phyloP scores from a whole-genome alignment of 2,113 vertebrate species.

The Bettongia penicillata region DNA sequence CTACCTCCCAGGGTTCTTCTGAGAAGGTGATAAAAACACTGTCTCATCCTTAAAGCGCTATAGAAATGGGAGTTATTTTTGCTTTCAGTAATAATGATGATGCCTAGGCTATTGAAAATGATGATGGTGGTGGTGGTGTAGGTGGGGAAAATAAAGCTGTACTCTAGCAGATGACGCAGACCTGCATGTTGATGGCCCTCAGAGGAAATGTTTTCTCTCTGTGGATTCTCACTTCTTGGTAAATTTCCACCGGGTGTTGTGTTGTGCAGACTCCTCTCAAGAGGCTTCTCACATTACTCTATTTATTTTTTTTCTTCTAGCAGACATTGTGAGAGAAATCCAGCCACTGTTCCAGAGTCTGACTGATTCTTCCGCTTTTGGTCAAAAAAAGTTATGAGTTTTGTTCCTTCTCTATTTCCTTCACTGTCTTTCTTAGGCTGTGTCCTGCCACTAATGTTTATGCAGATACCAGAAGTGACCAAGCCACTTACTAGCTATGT shows the following conservation, averaged over 20 bases:
- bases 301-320: neutral
- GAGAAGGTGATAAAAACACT: neutral
- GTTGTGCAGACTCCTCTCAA: neutral
- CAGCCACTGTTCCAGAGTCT: neutral
- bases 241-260: neutral
- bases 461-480: neutral
- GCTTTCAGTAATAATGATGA: neutral
- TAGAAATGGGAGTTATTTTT: neutral
- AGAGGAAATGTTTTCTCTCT: neutral
- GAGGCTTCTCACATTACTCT: neutral
- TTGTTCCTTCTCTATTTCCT: neutral
- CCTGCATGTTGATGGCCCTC: neutral
- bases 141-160: neutral
- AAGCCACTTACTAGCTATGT: neutral
- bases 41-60: neutral
- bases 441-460: neutral
- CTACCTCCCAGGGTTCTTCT: neutral
- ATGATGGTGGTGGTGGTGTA: neutral
- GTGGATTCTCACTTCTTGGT: neutral
- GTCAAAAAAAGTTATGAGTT: neutral
- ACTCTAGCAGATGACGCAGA: neutral
- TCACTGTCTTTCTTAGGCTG: neutral
- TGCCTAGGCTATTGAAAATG: neutral
- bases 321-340: neutral
- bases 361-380: neutral